Evolutionary conservation across 2,888 invertebrate genomes (phyloP).

Genomic region (Coleophora deauratella): DNA sequence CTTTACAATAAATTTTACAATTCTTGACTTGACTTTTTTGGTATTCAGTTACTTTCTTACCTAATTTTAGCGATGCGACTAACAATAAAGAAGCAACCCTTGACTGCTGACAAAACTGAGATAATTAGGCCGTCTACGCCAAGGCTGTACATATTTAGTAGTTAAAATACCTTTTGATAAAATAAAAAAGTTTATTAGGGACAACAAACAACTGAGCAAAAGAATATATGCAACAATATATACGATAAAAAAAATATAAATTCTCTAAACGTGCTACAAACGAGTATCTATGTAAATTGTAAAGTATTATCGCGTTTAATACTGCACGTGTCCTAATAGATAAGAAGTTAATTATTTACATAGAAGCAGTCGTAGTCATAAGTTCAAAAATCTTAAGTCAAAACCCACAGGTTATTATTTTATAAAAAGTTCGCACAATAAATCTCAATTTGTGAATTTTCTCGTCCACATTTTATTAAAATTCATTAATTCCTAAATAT

Average conservation of each 20-base stretch:
- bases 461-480: too few species aligned
- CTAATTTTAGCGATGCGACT: neutral
- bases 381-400: slow-evolving; percentile 1
- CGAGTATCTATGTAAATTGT: neutral
- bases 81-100: too few species aligned
- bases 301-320: slow-evolving; percentile 8
- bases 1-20: neutral
- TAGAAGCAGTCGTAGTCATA: slow-evolving; percentile 11
- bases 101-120: too few species aligned
- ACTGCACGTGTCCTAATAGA: slow-evolving; percentile 6
- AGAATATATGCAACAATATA: too few species aligned
- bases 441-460: neutral
- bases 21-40: slow-evolving; percentile 5
- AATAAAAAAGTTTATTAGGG: too few species aligned
- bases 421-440: neutral
- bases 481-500: too few species aligned
- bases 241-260: too few species aligned
- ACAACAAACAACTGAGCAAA: too few species aligned
- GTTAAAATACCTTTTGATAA: too few species aligned
- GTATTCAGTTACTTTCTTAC: slow-evolving; percentile 3
- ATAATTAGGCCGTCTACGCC: too few species aligned
- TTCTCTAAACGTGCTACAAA: slow-evolving; percentile 1
- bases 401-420: neutral
- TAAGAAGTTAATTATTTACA: slow-evolving; percentile 1
- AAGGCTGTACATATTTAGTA: too few species aligned